Base-by-base conservation (phyloP, 2,888 invertebrate species). In the Ennomos quercinarius region DNA sequence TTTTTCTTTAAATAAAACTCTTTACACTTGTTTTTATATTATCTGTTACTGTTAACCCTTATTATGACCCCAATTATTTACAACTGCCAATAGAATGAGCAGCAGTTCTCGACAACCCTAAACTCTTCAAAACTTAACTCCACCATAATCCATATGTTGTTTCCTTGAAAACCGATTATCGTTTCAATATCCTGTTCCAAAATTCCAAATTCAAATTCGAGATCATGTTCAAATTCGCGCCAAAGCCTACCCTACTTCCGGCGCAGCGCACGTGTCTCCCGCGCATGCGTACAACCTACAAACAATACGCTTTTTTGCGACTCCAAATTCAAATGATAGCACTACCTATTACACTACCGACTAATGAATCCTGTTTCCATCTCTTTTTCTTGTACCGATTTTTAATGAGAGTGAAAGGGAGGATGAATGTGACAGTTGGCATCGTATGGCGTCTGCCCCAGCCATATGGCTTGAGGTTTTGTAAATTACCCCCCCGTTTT, bases 401-500 rank as follows among this genome's bases (percentile, higher is more conserved):
- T 61, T 62, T 10, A 46, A 35, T 53, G 46, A 17, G 72, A 44
- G 55, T 43, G 76, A 89, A 57, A 73, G 80, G 68, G 89, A 90
- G 60, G 74, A 77, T 51, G 63, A 46, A 78, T 54, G 66, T 83
- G 83, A 91, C 91, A 92, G 91, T 91, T 92, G 91, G 91, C 78
- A 57, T 68, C 81, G 78, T 77, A 81, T 85, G 86, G 91, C 91
- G 91, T 91, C 89, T 91, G 91, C 91, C 83, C 83, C 78, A 66
- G 77, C 91, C 91, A 92, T 91, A 91, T 91, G 91, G 85, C 78
- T 88, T 91, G 91, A 91, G 91, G 91, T 91, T 91, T 87, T 77
- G 84, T 81, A 91, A 91, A 91, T 89, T 91, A 86, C 86, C 81
- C 86, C 81, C 81, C 71, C 79, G 76, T 78, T 76, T 78, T 79